phyloP scores from a whole-genome alignment of 2,113 vertebrate genomes.

The Panurus biarmicus region DNA sequence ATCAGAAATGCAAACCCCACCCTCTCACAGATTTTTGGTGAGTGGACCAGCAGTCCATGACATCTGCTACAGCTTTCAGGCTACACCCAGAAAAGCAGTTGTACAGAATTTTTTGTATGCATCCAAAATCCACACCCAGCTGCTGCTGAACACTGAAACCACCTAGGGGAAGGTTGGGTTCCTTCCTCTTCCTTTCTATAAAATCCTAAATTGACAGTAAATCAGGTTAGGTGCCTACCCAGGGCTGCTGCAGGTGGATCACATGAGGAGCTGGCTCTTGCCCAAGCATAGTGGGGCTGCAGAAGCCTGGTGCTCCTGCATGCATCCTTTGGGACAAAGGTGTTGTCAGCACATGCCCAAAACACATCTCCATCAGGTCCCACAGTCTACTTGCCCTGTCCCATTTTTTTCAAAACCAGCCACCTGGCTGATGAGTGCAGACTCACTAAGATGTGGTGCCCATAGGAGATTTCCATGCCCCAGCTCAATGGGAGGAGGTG shows the following conservation, averaged over 20 bases:
- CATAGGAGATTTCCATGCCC: background rate
- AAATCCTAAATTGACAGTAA: background rate
- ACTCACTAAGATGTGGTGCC: background rate
- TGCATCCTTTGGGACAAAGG: accelerated
- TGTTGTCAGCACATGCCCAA: background rate
- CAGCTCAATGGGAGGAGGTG: background rate
- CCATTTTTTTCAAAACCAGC: background rate
- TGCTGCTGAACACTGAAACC: background rate
- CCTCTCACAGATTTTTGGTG: background rate
- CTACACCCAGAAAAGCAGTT: background rate
- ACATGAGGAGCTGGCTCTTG: background rate
- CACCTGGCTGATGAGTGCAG: background rate
- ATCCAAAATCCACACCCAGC: background rate
- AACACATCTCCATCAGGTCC: background rate
- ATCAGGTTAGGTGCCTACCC: background rate
- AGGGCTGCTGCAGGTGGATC: background rate
- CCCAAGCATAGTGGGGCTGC: background rate
- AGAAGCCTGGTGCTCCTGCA: background rate
- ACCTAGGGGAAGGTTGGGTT: background rate
- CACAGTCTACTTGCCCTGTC: background rate
- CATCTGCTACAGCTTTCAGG: background rate
- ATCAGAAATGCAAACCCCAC: background rate
- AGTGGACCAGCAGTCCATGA: background rate
- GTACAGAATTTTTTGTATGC: background rate
- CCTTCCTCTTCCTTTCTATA: background rate